Conservation (phyloP, 92 coral and sea anemone genomes). For the Nematostella vectensis region DNA sequence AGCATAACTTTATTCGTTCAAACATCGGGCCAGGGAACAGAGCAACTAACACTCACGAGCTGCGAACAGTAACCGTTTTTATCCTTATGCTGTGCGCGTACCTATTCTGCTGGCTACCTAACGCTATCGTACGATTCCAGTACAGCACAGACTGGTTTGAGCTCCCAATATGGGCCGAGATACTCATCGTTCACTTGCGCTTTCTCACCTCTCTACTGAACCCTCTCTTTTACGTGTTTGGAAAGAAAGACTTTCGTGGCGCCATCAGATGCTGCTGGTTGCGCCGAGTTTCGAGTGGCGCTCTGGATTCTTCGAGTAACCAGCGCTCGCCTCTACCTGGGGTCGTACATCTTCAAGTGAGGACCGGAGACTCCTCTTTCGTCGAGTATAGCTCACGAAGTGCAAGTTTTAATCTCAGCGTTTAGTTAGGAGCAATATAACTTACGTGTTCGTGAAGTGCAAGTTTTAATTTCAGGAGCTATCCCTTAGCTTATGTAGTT, state of each 20-base stretch:
- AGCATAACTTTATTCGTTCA: constrained; percentile 14
- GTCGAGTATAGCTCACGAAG: no score
- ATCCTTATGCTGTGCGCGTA: constrained; percentile 35
- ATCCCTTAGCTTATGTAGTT: no score
- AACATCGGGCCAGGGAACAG: constrained; percentile 7
- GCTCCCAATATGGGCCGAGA: constrained; percentile 36
- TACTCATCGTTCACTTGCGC: constrained; percentile 24
- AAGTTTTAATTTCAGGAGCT: no score
- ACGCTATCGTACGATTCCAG: constrained; percentile 24
- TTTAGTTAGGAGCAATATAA: no score
- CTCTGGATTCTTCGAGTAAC: no score
- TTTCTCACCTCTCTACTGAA: constrained; percentile 39
- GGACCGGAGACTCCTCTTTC: no score
- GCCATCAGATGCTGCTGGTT: not conserved
- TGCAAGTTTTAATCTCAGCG: no score
- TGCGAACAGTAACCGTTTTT: constrained; percentile 30
- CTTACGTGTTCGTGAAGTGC: no score
- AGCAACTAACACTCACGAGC: constrained; percentile 15
- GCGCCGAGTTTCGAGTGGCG: no score
- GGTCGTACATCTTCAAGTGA: no score
- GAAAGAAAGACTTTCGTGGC: constrained; percentile 48
- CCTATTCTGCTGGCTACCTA: constrained; percentile 37
- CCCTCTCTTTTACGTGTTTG: constrained; percentile 49
- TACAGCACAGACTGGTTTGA: not conserved
- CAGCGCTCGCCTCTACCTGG: no score